A percentile compares a stretch with the other conserved stretches of the same genome.
Conservation (phyloP, 2,797 vertebrate species). For the Xenops minutus region DNA sequence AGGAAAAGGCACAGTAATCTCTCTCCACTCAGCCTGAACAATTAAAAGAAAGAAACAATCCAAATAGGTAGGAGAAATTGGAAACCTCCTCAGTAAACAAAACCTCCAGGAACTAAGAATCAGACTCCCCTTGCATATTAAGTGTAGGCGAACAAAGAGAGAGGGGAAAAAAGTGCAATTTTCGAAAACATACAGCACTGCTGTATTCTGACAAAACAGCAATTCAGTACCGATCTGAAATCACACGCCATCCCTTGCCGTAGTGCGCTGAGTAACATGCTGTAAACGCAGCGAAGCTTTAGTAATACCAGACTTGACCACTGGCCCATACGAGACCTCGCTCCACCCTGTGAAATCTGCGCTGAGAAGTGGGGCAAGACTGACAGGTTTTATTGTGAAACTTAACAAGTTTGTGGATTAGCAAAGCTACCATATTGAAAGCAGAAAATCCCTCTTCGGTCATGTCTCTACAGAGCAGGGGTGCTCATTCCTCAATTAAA, state of each 20-base stretch:
- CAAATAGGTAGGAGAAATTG: not conserved
- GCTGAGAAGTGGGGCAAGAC: conserved; percentile 10
- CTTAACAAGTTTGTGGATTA: conserved; percentile 34
- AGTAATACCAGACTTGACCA: conserved; percentile 28
- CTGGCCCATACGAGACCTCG: not conserved
- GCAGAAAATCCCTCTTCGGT: conserved; percentile 1
- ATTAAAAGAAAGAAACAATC: not conserved
- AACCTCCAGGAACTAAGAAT: not conserved
- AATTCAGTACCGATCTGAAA: not conserved
- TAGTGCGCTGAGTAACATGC: accelerated
- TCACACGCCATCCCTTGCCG: not conserved
- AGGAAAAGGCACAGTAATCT: not conserved
- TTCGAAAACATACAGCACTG: not conserved
- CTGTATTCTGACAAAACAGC: not conserved
- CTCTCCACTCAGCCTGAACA: not conserved
- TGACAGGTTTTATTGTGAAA: conserved; percentile 55
- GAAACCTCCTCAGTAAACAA: conserved; percentile 8
- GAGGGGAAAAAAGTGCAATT: not conserved
- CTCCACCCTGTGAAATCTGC: conserved; percentile 11
- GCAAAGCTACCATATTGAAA: not conserved
- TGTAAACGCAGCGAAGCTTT: not conserved
- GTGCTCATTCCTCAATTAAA: not conserved
- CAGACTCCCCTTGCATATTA: not conserved
- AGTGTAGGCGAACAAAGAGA: not conserved
- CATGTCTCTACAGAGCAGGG: not conserved